Conservation (phyloP, 2,888 invertebrate species). For the Zygothrica quintamaculata region DNA sequence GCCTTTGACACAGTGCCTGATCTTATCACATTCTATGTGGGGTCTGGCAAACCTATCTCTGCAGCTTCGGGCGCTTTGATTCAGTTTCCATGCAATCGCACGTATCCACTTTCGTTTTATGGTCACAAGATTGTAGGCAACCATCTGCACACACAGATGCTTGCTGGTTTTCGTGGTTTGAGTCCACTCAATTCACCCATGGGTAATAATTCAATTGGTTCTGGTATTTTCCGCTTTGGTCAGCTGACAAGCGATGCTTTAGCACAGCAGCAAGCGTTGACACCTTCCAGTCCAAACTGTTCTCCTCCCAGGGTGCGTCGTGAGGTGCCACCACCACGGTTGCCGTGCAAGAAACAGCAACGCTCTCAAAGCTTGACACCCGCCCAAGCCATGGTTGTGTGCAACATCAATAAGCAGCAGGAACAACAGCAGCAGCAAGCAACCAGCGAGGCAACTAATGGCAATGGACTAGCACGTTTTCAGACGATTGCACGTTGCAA, state of each 20-base stretch:
- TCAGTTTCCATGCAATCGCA: constrained; percentile 92
- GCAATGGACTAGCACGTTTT: constrained; percentile 73
- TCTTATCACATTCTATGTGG: constrained; percentile 96
- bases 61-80: constrained; percentile 95
- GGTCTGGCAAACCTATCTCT: constrained; percentile 95
- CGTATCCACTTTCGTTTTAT: constrained; percentile 91
- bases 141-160: constrained; percentile 84
- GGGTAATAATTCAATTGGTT: constrained; percentile 80
- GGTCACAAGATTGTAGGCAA: constrained; percentile 87
- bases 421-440: constrained; percentile 62
- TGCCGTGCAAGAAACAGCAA: constrained; percentile 87
- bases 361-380: constrained; percentile 93
- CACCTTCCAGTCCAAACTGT: constrained; percentile 85
- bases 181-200: constrained; percentile 84
- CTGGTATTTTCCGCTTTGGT: constrained; percentile 82
- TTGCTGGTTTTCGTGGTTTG: constrained; percentile 83
- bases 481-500: constrained; percentile 83
- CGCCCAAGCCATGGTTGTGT: constrained; percentile 84
- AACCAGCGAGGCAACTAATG: constrained; percentile 36
- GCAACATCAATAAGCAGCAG: constrained; percentile 69
- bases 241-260: constrained; percentile 26
- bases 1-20: constrained; percentile 96
- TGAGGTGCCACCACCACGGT: constrained; percentile 85
- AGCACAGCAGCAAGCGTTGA: constrained; percentile 53
- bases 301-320: constrained; percentile 86